phyloP scores from a whole-genome alignment of 2,888 invertebrate genomes.

The Oxystoma pomonae region DNA sequence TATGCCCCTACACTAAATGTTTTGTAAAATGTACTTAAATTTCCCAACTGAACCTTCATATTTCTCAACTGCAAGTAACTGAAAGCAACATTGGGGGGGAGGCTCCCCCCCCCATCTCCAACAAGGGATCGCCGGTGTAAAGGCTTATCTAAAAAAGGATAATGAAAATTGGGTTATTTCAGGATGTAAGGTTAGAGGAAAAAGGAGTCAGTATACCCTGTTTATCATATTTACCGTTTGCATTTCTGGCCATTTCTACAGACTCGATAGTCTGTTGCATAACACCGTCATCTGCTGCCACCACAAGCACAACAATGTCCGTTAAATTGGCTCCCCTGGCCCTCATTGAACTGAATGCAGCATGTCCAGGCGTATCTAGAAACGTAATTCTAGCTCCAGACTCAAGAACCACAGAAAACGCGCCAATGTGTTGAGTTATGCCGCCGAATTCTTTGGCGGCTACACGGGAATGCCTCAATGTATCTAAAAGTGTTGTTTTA shows the following conservation, averaged over 20 bases:
- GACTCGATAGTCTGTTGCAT: conserved; percentile 97
- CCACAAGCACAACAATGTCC: conserved; percentile 91
- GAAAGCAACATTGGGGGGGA: no score
- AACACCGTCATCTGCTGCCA: conserved; percentile 98
- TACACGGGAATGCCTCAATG: conserved; percentile 78
- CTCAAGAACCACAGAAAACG: conserved; percentile 72
- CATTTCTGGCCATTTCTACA: conserved; percentile 77
- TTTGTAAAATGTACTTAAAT: no score
- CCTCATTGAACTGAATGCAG: conserved; percentile 93
- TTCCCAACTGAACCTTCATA: no score
- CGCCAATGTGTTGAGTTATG: conserved; percentile 98
- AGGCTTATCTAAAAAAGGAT: no score
- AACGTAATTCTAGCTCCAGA: conserved; percentile 85
- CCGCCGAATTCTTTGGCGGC: conserved; percentile 95
- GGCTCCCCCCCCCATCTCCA: no score
- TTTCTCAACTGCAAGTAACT: no score
- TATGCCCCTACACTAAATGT: no score
- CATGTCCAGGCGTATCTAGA: conserved; percentile 98
- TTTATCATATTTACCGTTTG: conserved; percentile 62
- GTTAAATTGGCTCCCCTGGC: conserved; percentile 91
- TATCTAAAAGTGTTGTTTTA: conserved; percentile 90
- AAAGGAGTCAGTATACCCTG: no score
- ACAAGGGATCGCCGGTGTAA: no score
- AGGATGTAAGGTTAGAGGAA: no score
- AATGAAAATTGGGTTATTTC: no score